A percentile compares a stretch with the other conserved stretches of the same genome.
These are phyloP conservation scores for Aethes cnicana DNA, from an alignment of 2,888 invertebrate species.

Conservation along the genomic window DNA sequence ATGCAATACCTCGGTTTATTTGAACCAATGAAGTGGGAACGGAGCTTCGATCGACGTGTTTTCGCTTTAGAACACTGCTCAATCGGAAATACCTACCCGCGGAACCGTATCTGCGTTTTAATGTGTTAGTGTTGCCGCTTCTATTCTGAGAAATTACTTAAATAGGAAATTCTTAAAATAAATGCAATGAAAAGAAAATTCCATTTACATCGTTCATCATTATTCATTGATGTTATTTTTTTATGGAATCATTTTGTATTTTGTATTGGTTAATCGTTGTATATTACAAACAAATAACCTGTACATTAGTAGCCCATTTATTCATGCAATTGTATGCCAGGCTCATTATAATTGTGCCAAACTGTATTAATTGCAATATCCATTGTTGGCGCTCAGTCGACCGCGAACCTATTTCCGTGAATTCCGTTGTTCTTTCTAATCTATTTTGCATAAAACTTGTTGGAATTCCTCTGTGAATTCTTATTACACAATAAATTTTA, in stretches of 20 bases:
- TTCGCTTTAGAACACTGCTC: slow-evolving; percentile 33
- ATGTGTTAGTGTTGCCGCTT: slow-evolving; percentile 1
- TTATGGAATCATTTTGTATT: no score
- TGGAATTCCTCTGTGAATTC: no score
- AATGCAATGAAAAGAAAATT: no score
- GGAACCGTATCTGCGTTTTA: not conserved
- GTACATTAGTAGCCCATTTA: slow-evolving; percentile 10
- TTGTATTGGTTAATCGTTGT: not conserved
- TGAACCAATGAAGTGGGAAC: slow-evolving; percentile 51
- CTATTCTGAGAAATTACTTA: no score
- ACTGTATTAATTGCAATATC: not conserved
- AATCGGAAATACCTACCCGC: slow-evolving; percentile 20
- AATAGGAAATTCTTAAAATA: no score
- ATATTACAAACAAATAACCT: slow-evolving; percentile 5
- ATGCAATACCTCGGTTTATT: slow-evolving; percentile 54
- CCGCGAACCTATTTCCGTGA: not conserved
- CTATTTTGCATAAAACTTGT: no score
- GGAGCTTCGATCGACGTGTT: slow-evolving; percentile 43
- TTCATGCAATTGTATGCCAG: not conserved
- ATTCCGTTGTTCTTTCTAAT: no score
- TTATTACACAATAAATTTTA: no score
- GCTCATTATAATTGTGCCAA: slow-evolving; percentile 13
- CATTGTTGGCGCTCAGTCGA: not conserved
- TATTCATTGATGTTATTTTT: no score
- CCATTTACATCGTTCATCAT: no score